Evolutionary conservation across 2,888 invertebrate species (phyloP).

Genomic region (Resseliella maxima): DNA sequence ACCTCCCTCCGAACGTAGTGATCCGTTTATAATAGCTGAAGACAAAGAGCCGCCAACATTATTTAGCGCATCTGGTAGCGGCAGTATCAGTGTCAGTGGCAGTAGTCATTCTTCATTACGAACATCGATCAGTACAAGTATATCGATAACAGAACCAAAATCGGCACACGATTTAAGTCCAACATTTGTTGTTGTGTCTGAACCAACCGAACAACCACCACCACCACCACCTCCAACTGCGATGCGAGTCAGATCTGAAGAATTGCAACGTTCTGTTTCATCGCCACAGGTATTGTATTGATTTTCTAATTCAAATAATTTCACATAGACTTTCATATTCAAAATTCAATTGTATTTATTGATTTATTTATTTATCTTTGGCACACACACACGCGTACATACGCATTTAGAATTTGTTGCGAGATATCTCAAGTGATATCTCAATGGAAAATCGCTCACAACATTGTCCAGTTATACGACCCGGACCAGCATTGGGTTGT

Average conservation of each 20-base stretch:
- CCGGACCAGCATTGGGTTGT: slow-evolving; percentile 87
- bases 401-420: slow-evolving; percentile 62
- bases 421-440: slow-evolving; percentile 67
- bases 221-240: slow-evolving; percentile 64
- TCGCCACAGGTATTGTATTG: slow-evolving; percentile 70
- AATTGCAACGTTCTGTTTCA: slow-evolving; percentile 72
- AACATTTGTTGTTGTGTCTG: slow-evolving; percentile 65
- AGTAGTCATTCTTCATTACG: not conserved
- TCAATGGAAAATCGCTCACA: slow-evolving; percentile 73
- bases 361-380: slow-evolving; percentile 59
- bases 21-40: not conserved
- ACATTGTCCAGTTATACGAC: slow-evolving; percentile 85
- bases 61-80: not conserved
- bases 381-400: slow-evolving; percentile 59
- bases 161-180: slow-evolving; percentile 62
- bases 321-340: not conserved
- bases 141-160: slow-evolving; percentile 51
- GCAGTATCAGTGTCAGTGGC: not conserved
- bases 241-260: slow-evolving; percentile 71
- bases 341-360: not conserved
- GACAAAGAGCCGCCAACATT: not conserved
- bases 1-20: slow-evolving; percentile 53
- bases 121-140: slow-evolving; percentile 3
- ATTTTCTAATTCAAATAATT: not conserved
- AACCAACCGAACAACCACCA: slow-evolving; percentile 62